Evolutionary conservation across 2,888 invertebrate genomes (phyloP), one percentile per base, ranked within the genome.

Genomic region (Philonicus albiceps): DNA sequence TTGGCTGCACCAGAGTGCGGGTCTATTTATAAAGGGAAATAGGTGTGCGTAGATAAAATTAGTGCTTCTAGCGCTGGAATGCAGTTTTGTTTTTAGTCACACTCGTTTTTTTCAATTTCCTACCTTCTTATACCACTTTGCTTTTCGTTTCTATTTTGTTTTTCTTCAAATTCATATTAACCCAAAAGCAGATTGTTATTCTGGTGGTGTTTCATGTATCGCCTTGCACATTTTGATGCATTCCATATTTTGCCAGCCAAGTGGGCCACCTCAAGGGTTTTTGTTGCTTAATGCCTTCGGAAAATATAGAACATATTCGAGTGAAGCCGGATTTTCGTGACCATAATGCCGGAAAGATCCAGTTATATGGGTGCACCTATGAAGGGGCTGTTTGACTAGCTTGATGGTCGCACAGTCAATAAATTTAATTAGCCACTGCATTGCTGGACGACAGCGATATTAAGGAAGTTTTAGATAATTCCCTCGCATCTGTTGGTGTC

Each of bases 161-260:
- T 74, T 34, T 31, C n/a, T 81, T 64, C 16, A 31, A 55, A 55
- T 81, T 81, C n/a, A 64, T 55, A 55, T 81, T 81, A 81, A 81
- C 81, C 81, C 81, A 53, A 81, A 81, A 81, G 64, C 55, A 81
- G 81, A 55, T 81, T 81, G 55, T 81, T 81, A 64, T 81, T 34
- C 81, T 22, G 55, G 19, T 81, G 78, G 11, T 49, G 16, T 43
- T 78, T 22, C 43, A 43, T 43, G 30, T 49, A 49, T 78, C 30
- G 43, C n/a, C 22, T 22, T n/a, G 19, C 40, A 22, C 72, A 73
- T 73, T 73, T 31, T 27, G 72, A 49, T 73, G 72, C 81, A 81
- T 81, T 81, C 64, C 81, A 81, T 64, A 64, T 64, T 81, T 53
- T 49, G 13, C 55, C 81, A 1, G 16, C n/a, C n/a, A 11, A 19